Evolutionary conservation across 2,888 invertebrate genomes (phyloP), one percentile per base, ranked within the genome.

Genomic region (Ligdia adustata): DNA sequence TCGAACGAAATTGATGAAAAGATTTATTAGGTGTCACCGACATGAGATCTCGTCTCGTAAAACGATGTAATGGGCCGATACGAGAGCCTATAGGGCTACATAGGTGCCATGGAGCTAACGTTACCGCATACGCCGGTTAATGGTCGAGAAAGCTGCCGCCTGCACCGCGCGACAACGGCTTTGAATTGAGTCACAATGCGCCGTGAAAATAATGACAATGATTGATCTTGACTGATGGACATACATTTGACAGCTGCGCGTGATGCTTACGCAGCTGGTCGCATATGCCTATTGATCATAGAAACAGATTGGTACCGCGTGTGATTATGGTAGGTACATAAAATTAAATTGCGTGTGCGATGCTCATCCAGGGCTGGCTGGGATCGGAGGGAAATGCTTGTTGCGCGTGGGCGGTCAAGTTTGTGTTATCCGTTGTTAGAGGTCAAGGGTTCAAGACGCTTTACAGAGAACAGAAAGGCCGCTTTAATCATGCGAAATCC

Each of bases 401-500:
- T 60, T 55, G 63, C 57, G 65, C 69, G 87, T 87, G 82, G 88
- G 86, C 86, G 86, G 82, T 80, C 85, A 79, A 79, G 88, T 84
- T 84, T 74, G 73, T 73, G 74, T 82, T 75, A 79, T 78, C 75
- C 68, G 72, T 70, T 74, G 76, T 78, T 72, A 73, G 68, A 67
- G 86, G 84, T 87, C 86, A 82, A 57, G 68, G 69, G 82, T 79
- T 78, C 81, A 77, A 62, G 67, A 66, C 66, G 69, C 70, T 62
- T 62, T 61, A 57, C 50, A 57, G 56, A 62, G 67, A 69, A 77
- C 71, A 79, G 71, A 79, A 62, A 64, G 72, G 70, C 65, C 55
- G 57, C 60, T 54, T 62, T 82, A 86, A 69, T 86, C 82, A 85
- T 60, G 46, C 67, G 66, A 72, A 71, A 69, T 75, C 58, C 33